Evolutionary conservation across 1,140 invertebrate genomes (phyloP).

Genomic region (Hypsibius dujardini): DNA sequence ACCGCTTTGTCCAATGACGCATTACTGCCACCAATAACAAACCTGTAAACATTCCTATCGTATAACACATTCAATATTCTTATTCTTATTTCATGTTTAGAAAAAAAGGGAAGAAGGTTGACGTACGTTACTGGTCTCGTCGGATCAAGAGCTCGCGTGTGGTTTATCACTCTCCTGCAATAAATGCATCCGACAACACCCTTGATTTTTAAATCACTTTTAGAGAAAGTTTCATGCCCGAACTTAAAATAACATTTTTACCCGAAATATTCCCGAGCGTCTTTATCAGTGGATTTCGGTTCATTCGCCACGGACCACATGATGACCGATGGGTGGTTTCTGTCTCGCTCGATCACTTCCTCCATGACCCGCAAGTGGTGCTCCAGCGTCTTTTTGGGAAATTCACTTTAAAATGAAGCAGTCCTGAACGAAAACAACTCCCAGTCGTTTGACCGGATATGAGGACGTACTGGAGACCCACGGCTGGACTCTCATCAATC

Average conservation of each 20-base stretch:
- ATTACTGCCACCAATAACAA: conserved; percentile 16
- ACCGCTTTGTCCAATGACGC: conserved; percentile 12
- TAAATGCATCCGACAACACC: no score
- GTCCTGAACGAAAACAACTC: conserved; percentile 38
- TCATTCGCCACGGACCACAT: conserved; percentile 95
- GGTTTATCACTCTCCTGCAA: conserved; percentile 23
- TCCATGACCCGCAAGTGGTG: conserved; percentile 65
- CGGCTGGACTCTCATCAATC: conserved; percentile 84
- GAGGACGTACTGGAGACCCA: conserved; percentile 57
- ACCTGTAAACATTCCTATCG: no score
- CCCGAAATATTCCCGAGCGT: conserved; percentile 60
- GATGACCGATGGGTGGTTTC: conserved; percentile 77
- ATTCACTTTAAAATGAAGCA: conserved; percentile 44
- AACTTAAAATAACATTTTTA: no score
- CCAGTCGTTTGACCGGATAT: conserved; percentile 5
- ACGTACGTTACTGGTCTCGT: conserved; percentile 51
- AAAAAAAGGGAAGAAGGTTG: no score
- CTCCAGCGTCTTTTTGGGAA: conserved; percentile 43
- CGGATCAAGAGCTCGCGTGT: conserved; percentile 43
- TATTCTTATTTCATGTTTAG: no score
- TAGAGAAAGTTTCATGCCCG: no score
- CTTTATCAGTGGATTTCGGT: conserved; percentile 47
- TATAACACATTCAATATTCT: no score
- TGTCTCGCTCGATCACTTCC: conserved; percentile 68
- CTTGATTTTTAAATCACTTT: no score